Conservation (phyloP, 2,113 vertebrate species). For the Clupea harengus region DNA sequence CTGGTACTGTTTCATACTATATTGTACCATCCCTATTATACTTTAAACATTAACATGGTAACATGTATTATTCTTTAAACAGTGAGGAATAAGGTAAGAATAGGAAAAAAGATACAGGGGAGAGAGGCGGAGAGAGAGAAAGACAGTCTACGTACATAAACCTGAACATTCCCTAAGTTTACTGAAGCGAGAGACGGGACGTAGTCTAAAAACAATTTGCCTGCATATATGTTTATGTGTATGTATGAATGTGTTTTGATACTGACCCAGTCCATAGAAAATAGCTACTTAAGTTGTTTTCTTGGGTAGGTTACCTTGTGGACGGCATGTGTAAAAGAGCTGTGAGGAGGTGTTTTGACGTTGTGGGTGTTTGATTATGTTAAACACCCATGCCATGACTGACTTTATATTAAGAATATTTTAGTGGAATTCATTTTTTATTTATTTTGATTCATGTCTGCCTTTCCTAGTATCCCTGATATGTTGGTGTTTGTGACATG, state of each 20-base stretch:
- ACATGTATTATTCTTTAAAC: no score
- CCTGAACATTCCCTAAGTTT: conserved; percentile 52
- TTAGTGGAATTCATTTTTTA: background rate
- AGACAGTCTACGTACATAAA: conserved; percentile 27
- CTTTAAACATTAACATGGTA: no score
- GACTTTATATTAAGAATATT: background rate
- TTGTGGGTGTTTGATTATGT: background rate
- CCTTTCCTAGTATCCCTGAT: no score
- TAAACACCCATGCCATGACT: background rate
- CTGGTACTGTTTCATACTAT: no score
- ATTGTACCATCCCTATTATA: no score
- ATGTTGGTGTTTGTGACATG: no score
- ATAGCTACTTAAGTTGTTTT: background rate
- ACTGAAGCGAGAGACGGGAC: conserved; percentile 62
- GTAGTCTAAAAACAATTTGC: conserved; percentile 50
- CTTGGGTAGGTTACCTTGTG: background rate
- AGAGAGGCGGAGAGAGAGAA: conserved; percentile 20
- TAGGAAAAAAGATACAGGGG: no score
- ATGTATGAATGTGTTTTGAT: background rate
- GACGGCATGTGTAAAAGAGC: background rate
- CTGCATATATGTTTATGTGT: conserved; percentile 18
- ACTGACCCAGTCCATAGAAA: background rate
- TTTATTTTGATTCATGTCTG: background rate
- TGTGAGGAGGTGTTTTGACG: background rate
- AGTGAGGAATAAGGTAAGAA: no score